Evolutionary conservation across 2,797 vertebrate species (phyloP), one percentile per base, ranked within the genome.

Genomic region (Phataginus tricuspis): DNA sequence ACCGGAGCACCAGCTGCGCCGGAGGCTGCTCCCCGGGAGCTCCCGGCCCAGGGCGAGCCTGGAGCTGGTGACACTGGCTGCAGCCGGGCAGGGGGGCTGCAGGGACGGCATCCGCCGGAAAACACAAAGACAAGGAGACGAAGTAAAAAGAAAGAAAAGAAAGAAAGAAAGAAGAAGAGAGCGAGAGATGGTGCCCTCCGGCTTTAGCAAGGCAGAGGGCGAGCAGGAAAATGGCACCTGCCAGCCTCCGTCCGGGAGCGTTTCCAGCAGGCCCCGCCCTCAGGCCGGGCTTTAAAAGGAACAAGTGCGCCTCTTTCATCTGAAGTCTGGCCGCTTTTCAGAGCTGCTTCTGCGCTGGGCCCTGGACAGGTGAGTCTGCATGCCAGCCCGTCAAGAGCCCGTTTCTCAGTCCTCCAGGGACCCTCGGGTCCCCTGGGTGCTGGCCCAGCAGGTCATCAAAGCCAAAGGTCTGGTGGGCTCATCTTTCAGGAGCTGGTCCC

Each of bases 121-220:
- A 11, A 19, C 10, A 12, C 4, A 3, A 21, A 37, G 31, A 29
- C 10, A 39, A 0, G 66, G 8, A 21, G 53, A 18, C 3, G n/a
- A 11, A 42, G 37, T 0, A 18, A 14, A 14, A n/a, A 29, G 25
- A 31, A 51, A 15, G 5, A 12, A 27, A 23, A 45, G 39, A 72
- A 25, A 66, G 51, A 49, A 2, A 5, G 37, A 71, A 37, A 23
- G 4, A 15, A 14, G 7, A 8, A 45, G 31, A 63, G 39, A 63
- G 1, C 18, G 23, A 29, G 39, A 21, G 4, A n/a, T 23, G 57
- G 2, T 13, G 1, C 23, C 9, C 16, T 25, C 16, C 0, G 0
- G 4, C n/a, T 31, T 57, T 13, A 34, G 34, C 21, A 61, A 72
- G 51, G 51, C 51, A 57, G 39, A 18, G 53, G 4, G 7, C 25